A percentile compares a stretch with the other conserved stretches of the same genome.
These are phyloP conservation scores for Mystacornis crossleyi DNA, from an alignment of 2,113 vertebrate species.

Conservation along the genomic window DNA sequence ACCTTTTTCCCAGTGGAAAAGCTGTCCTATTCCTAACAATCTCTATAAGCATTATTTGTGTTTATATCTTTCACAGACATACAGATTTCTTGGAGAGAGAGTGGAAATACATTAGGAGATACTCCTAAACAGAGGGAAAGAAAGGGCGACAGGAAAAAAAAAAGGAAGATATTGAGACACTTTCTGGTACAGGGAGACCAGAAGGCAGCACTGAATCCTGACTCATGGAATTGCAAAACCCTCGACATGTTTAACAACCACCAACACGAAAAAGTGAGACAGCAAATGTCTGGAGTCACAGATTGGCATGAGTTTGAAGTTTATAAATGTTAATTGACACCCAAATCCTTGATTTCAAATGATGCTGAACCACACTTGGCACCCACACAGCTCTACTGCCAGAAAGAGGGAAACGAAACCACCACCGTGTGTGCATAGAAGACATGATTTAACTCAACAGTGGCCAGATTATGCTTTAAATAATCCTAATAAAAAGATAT, in stretches of 20 bases:
- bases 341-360: background rate
- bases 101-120: background rate
- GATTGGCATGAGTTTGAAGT: background rate
- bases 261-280: background rate
- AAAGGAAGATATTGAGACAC: background rate
- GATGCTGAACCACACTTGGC: background rate
- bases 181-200: background rate
- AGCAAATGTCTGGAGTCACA: background rate
- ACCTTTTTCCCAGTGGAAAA: background rate
- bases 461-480: background rate
- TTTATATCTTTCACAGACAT: background rate
- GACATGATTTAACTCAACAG: background rate
- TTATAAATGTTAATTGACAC: background rate
- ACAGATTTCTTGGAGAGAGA: background rate
- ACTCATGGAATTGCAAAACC: background rate
- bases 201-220: background rate
- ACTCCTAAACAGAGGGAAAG: background rate
- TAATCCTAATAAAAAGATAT: background rate
- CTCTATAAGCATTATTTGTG: background rate
- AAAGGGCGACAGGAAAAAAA: accelerated
- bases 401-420: background rate
- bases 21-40: background rate
- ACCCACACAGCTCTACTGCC: background rate
- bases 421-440: background rate
- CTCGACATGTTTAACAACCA: background rate